These are phyloP conservation scores for Doris montereyensis DNA, from an alignment of 2,888 invertebrate genomes.

Conservation along the genomic window DNA sequence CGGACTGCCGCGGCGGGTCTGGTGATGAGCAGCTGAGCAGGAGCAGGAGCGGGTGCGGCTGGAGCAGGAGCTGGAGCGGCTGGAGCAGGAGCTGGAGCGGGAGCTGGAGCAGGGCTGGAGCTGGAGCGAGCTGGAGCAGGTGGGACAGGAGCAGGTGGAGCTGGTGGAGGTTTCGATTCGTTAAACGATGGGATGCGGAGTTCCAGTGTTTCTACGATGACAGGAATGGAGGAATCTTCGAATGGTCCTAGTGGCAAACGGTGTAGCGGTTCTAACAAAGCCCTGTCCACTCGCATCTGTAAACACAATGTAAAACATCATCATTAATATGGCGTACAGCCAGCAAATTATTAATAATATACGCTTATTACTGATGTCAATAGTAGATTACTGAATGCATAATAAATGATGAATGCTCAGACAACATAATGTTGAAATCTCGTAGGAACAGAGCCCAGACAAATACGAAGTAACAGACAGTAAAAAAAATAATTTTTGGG, in stretches of 20 bases:
- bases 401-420: too few relatives aligned
- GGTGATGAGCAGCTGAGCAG: not conserved
- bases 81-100: not conserved
- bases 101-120: not conserved
- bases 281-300: conserved; percentile 23
- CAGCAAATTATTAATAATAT: too few relatives aligned
- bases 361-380: too few relatives aligned
- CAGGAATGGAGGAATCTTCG: conserved; percentile 26
- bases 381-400: too few relatives aligned
- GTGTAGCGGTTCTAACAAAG: conserved; percentile 28
- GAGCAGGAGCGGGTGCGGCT: not conserved
- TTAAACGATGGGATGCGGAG: conserved; percentile 26
- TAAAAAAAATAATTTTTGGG: too few relatives aligned
- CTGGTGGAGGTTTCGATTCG: not conserved
- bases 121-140: not conserved
- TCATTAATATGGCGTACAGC: too few relatives aligned
- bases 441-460: too few relatives aligned
- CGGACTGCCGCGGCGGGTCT: not conserved
- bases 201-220: conserved; percentile 26
- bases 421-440: too few relatives aligned
- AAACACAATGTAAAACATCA: not conserved
- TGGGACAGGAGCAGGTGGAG: not conserved
- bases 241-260: conserved; percentile 35
- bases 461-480: too few relatives aligned
- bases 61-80: not conserved